Base-by-base conservation (phyloP, 2,113 vertebrate genomes). In the Fukomys damarensis region DNA sequence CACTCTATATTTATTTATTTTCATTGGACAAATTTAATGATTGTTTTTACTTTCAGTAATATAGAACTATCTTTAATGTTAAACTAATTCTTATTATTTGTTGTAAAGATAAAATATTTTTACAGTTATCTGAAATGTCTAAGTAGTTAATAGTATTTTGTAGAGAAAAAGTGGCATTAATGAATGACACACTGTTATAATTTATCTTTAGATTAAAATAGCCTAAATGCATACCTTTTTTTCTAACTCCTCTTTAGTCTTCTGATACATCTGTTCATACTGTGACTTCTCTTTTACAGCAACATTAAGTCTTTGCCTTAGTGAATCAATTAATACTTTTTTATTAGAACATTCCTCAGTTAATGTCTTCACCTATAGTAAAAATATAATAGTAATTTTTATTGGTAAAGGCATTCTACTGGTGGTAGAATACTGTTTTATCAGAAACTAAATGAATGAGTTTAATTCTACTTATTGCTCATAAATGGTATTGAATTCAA, bases 341-440 rank as follows among this genome's bases (percentile, higher is more conserved):
- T 99, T 99, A 96, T 99, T 99, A 19, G 97, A 98, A 96, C 99
- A 99, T 70, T 99, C 99, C 93, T 99, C 99, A 81, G 98, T 98
- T 97, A 99, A 98, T 93, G 98, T 94, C 95, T 99, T 99, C 61
- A 99, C 98, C 99, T 99, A 96, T 59, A 98, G 93, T 49, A 97
- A 96, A 94, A 91, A 28, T n/a, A 77, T 28, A 95, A 97, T 93
- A 90, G 77, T 54, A 96, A 68, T 46, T 82, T 41, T 85, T 68
- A 65, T 68, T 80, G 43, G 26, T 9, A 49, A 98, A 81, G 41
- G 3, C 8, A 86, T 86, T 28, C 72, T 32, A 20, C 59, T n/a
- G 35, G 10, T 35, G 81, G 59, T 14, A 7, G 19, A 86, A 28
- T 46, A 88, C 87, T 93, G 38, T 81, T 92, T 95, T 84, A 43